Conservation (phyloP, 2,113 vertebrate genomes). For the Mobula hypostoma region DNA sequence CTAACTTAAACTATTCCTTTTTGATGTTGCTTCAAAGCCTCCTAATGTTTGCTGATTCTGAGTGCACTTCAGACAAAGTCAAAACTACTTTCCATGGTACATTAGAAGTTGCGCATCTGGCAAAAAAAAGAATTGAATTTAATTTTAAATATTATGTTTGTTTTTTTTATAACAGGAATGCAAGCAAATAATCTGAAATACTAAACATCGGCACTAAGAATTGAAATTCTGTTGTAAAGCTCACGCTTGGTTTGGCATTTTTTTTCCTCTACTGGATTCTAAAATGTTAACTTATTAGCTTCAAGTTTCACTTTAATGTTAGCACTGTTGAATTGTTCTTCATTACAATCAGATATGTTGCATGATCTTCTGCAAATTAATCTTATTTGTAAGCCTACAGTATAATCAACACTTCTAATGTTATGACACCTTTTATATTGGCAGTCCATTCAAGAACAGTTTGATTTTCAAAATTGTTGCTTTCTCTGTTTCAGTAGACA, state of each 20-base stretch:
- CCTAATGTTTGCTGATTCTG: neutral
- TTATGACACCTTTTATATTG: neutral
- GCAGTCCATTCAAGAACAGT: neutral
- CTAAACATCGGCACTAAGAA: neutral
- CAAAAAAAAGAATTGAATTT: neutral
- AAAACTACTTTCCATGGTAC: constrained; percentile 27
- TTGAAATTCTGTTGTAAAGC: neutral
- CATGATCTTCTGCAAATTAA: neutral
- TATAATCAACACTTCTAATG: neutral
- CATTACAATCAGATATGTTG: neutral
- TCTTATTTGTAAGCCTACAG: neutral
- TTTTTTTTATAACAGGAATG: neutral
- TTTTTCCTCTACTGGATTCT: neutral
- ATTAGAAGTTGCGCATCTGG: neutral
- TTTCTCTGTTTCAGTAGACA: neutral
- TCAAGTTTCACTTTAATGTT: neutral
- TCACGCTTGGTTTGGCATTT: neutral
- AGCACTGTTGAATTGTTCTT: neutral
- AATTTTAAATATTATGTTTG: neutral
- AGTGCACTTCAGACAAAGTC: constrained; percentile 25
- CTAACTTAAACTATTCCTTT: neutral
- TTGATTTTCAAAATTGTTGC: neutral
- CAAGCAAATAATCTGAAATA: neutral
- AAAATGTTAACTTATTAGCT: neutral
- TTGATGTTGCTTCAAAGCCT: neutral